Evolutionary conservation across 2,797 vertebrate species (phyloP), one percentile per base, ranked within the genome.

Genomic region (Phoxinus dragarum): DNA sequence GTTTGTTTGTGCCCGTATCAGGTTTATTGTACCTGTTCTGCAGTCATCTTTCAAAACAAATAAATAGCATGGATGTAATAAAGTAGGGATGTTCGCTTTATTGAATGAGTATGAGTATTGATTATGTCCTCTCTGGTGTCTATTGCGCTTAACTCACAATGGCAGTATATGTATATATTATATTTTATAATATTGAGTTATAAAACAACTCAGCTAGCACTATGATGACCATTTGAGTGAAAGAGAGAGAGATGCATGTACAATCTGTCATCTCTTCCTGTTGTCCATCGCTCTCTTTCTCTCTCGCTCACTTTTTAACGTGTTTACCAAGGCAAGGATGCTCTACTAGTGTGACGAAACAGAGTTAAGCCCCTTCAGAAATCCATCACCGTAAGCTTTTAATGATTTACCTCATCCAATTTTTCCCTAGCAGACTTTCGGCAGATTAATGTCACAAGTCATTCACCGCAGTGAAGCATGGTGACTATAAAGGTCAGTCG

Each of bases 351-450:
- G 40, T 52, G 66, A 71, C 68, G 75, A 86, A 80, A 71, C 82
- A 76, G 84, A 78, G 78, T 76, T 80, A 84, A 89, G 80, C 67
- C 72, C 79, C 54, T 85, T 86, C 73, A 80, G 80, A 84, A 86
- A 89, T 85, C 71, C 44, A 80, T 76, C 61, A 81, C 49, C 36
- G 56, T 84, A 77, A 85, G 73, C 64, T 42, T 85, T 86, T 88
- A 88, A 66, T 84, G 52, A 61, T 73, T 81, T 78, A 84, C 42
- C 47, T 82, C 69, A 86, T 88, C 49, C 81, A 71, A 77, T 76
- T 75, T 69, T 73, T 74, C 21, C 77, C 78, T 36, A 67, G 38
- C 81, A 81, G 78, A 68, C 73, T 27, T 84, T 86, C 40, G 42
- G 61, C 49, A 85, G 82, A 86, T 86, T 66, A 86, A 88, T 88